A percentile compares a stretch with the other conserved stretches of the same genome.
phyloP scores from a whole-genome alignment of 2,888 invertebrate species.

The Zeuzera pyrina region DNA sequence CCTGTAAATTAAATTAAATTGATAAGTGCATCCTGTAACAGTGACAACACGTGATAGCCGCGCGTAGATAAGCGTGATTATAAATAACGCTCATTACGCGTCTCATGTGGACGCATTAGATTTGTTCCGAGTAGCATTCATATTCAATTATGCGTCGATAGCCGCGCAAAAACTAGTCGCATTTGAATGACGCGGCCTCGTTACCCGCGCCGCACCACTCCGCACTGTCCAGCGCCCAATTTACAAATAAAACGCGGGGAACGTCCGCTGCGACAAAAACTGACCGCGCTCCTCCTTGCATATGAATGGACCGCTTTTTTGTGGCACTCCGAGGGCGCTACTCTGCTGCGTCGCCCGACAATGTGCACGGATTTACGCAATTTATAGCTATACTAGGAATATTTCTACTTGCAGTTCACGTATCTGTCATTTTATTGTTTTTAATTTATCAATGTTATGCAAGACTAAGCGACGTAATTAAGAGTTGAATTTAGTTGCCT shows the following conservation, averaged over 20 bases:
- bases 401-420: too few relatives aligned
- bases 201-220: constrained; percentile 17
- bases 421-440: too few relatives aligned
- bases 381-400: not conserved
- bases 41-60: not conserved
- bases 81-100: constrained; percentile 37
- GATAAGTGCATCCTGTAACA: too few relatives aligned
- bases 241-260: constrained; percentile 68
- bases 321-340: constrained; percentile 27
- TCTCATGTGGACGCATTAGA: constrained; percentile 40
- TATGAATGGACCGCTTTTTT: constrained; percentile 66
- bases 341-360: constrained; percentile 29
- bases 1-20: too few relatives aligned
- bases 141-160: constrained; percentile 56
- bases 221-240: constrained; percentile 39
- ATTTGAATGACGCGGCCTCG: constrained; percentile 49
- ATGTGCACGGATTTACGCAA: not conserved
- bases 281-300: constrained; percentile 54
- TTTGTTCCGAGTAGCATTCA: constrained; percentile 51
- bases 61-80: constrained; percentile 13
- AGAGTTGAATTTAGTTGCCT: too few relatives aligned
- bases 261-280: constrained; percentile 65
- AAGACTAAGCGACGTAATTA: too few relatives aligned
- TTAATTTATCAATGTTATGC: too few relatives aligned
- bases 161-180: constrained; percentile 59